Evolutionary conservation across 23 tunicate species (phyloP).

Genomic region (Clavelina lepadiformis): DNA sequence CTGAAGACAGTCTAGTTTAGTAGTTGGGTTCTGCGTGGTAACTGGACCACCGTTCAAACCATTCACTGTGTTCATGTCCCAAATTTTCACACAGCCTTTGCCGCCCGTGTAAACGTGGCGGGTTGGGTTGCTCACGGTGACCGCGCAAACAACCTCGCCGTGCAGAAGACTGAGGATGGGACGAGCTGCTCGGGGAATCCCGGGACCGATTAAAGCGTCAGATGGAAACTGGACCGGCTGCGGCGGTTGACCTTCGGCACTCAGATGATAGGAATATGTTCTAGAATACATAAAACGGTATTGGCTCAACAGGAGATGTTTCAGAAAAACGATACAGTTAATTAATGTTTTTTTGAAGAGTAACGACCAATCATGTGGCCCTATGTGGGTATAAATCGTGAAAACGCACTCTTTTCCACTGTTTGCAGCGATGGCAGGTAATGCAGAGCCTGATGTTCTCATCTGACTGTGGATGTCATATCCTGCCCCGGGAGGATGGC

Average conservation of each 20-base stretch:
- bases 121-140: conserved; percentile 84
- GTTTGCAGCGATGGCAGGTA: neutral
- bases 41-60: conserved; percentile 31
- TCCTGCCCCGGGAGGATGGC: conserved; percentile 30
- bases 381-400: no score
- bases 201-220: conserved; percentile 74
- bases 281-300: conserved; percentile 14
- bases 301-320: neutral
- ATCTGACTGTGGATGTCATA: conserved; percentile 43
- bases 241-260: conserved; percentile 85
- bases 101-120: conserved; percentile 93
- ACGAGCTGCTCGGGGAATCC: conserved; percentile 68
- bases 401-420: conserved; percentile 29
- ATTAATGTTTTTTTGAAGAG: neutral
- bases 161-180: conserved; percentile 67
- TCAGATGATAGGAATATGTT: conserved; percentile 72
- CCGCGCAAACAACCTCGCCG: conserved; percentile 97
- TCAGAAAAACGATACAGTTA: neutral
- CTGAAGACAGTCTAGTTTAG: conserved; percentile 70
- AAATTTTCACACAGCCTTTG: conserved; percentile 91
- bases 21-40: conserved; percentile 58
- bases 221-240: conserved; percentile 86
- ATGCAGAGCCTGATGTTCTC: conserved; percentile 1
- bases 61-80: conserved; percentile 76
- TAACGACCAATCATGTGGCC: no score